These are phyloP conservation scores for Oreotrochilus melanogaster DNA, from an alignment of 2,113 vertebrate genomes.

Conservation along the genomic window DNA sequence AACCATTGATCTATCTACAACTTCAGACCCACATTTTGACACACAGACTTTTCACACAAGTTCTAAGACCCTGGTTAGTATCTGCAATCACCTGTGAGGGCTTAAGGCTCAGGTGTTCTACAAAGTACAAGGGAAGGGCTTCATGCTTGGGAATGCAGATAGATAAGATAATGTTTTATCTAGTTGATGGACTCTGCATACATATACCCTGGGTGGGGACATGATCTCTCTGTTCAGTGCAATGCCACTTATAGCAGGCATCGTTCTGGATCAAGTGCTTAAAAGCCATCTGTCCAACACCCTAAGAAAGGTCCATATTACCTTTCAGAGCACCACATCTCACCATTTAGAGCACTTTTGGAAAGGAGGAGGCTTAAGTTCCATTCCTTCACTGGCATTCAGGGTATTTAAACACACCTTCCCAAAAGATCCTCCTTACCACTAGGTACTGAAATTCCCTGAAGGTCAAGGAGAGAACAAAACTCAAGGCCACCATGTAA, in stretches of 20 bases:
- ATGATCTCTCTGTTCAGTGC: background rate
- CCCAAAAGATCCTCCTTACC: background rate
- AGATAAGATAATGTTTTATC: background rate
- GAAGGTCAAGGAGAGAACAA: background rate
- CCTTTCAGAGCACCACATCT: background rate
- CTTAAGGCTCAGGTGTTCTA: background rate
- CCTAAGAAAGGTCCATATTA: background rate
- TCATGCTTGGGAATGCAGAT: background rate
- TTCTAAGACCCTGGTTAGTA: background rate
- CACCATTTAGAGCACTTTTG: background rate
- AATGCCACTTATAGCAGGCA: background rate
- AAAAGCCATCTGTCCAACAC: background rate
- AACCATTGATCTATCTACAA: background rate
- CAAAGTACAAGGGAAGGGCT: background rate
- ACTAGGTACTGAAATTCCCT: background rate
- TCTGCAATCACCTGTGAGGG: background rate
- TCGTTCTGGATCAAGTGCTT: background rate
- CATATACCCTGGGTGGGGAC: background rate
- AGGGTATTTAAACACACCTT: background rate
- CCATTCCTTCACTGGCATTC: background rate
- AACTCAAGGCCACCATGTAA: background rate
- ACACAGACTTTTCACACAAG: background rate
- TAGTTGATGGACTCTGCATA: background rate
- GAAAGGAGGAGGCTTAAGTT: background rate
- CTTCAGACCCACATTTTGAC: background rate